Conservation (phyloP, 2,797 vertebrate species). For the Acipenser ruthenus region DNA sequence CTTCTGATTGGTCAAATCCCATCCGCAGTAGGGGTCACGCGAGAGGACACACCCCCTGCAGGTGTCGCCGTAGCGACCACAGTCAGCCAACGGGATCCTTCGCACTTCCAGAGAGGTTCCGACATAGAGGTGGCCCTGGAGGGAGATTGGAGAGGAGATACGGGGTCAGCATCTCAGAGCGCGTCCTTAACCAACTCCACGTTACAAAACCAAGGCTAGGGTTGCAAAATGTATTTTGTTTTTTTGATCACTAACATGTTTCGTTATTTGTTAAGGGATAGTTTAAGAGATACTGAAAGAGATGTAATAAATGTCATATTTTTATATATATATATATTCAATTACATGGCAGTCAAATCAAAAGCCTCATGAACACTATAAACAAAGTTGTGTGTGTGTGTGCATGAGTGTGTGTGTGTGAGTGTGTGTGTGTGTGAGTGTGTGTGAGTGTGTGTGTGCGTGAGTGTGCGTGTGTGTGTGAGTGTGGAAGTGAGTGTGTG, state of each 20-base stretch:
- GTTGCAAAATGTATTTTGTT: too few relatives aligned
- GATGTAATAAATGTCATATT: background rate
- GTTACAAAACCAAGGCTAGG: too few relatives aligned
- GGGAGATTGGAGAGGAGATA: background rate
- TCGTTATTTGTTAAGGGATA: too few relatives aligned
- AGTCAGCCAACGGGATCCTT: slow-evolving; percentile 63
- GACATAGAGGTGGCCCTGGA: slow-evolving; percentile 63
- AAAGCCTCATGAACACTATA: too few relatives aligned
- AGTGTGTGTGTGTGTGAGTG: background rate
- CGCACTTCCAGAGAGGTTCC: slow-evolving; percentile 63
- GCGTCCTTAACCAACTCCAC: too few relatives aligned
- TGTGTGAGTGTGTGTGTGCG: too few relatives aligned
- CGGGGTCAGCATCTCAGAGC: too few relatives aligned
- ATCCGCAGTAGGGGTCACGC: slow-evolving; percentile 61
- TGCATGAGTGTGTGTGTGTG: background rate
- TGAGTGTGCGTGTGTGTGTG: background rate
- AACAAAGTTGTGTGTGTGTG: too few relatives aligned
- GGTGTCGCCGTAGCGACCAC: slow-evolving; percentile 60
- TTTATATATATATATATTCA: slow-evolving; percentile 15
- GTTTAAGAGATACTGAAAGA: too few relatives aligned
- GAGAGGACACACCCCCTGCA: slow-evolving; percentile 66
- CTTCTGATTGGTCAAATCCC: slow-evolving; percentile 54
- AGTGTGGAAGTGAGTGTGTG: too few relatives aligned
- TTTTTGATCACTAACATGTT: too few relatives aligned
- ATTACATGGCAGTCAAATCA: background rate